A percentile compares a stretch with the other conserved stretches of the same genome.
Evolutionary conservation across 2,797 vertebrate species (phyloP).

Genomic region (Chelon labrosus): DNA sequence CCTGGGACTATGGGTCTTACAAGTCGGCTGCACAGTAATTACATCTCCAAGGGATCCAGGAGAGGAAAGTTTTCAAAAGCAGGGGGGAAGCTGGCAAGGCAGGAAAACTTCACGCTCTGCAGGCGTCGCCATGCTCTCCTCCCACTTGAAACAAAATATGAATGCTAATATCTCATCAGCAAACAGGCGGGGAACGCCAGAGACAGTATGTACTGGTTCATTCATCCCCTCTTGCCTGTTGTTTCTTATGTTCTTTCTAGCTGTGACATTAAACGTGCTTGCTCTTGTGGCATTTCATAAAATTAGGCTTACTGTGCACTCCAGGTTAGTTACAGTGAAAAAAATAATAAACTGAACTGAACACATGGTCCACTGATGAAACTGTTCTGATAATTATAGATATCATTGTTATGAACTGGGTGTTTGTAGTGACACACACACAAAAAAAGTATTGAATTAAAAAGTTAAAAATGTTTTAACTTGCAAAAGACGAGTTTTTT

Average conservation of each 20-base stretch:
- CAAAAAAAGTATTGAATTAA: too few relatives aligned
- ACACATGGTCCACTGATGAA: too few relatives aligned
- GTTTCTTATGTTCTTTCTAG: constrained; percentile 14
- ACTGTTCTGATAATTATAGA: too few relatives aligned
- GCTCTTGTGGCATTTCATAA: background rate
- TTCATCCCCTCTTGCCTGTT: constrained; percentile 32
- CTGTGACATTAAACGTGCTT: constrained; percentile 31
- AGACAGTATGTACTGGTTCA: constrained; percentile 43
- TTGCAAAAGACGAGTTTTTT: too few relatives aligned
- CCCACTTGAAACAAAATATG: constrained; percentile 69
- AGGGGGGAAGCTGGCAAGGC: constrained; percentile 57
- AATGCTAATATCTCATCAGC: constrained; percentile 74
- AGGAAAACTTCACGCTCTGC: constrained; percentile 74
- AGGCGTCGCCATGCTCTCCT: constrained; percentile 61
- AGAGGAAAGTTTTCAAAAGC: constrained; percentile 73
- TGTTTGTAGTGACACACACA: too few relatives aligned
- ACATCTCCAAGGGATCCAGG: constrained; percentile 83
- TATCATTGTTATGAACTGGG: too few relatives aligned
- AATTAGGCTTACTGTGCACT: background rate
- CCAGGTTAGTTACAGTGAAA: too few relatives aligned
- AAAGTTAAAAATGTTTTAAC: too few relatives aligned
- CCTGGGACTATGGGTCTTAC: constrained; percentile 75
- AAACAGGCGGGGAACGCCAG: constrained; percentile 59
- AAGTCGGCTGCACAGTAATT: constrained; percentile 85
- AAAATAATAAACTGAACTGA: too few relatives aligned